Evolutionary conservation across 1,140 invertebrate genomes (phyloP).

Genomic region (Caenorhabditis tropicalis): DNA sequence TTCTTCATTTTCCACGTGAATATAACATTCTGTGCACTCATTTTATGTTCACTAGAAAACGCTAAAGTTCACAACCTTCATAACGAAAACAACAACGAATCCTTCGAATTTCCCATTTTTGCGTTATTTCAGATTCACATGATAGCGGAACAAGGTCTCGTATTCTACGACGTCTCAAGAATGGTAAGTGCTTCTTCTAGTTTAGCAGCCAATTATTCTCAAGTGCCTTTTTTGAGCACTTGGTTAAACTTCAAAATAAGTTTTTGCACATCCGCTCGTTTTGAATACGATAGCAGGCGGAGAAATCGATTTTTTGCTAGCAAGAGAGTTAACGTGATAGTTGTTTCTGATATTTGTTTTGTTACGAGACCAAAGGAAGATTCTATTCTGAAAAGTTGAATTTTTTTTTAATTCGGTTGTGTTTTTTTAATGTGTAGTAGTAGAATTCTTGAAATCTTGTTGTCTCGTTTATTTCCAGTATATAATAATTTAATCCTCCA

Average conservation of each 20-base stretch:
- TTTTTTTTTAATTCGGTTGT: not conserved
- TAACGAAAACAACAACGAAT: no score
- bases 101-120: no score
- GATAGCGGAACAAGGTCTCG: not conserved
- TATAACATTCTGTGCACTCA: not conserved
- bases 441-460: no score
- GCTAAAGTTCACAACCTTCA: no score
- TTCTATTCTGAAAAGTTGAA: not conserved
- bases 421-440: no score
- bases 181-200: constrained; percentile 23
- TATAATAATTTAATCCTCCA: no score
- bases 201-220: constrained; percentile 27
- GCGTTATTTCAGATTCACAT: not conserved
- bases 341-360: no score
- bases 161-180: not conserved
- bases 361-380: not conserved
- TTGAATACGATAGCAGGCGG: not conserved
- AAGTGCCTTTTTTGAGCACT: constrained; percentile 2
- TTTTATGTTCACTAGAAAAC: no score
- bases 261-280: not conserved
- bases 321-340: no score
- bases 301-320: no score
- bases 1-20: no score
- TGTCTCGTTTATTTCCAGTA: no score
- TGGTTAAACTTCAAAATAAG: constrained; percentile 25